These are phyloP conservation scores for Bucco capensis DNA, from an alignment of 2,113 vertebrate species.

Conservation along the genomic window DNA sequence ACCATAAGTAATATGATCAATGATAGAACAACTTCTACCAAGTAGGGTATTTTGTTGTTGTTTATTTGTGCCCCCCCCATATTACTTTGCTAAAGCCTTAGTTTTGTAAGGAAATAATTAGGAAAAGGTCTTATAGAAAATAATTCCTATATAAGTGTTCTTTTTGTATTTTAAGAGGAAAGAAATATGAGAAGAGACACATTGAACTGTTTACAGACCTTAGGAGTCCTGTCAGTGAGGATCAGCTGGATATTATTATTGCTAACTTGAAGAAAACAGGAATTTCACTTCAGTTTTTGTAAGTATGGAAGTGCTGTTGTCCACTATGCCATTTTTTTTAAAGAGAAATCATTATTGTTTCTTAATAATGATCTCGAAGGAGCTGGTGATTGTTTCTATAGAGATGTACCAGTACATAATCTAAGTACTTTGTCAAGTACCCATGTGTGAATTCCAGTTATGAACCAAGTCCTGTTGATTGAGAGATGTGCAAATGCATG, in stretches of 20 bases:
- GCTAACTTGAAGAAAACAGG: constrained; percentile 81
- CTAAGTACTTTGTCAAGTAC: neutral
- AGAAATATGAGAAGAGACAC: constrained; percentile 84
- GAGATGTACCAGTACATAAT: neutral
- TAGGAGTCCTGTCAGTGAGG: constrained; percentile 78
- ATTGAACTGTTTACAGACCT: constrained; percentile 91
- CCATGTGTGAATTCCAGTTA: neutral
- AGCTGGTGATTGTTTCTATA: neutral
- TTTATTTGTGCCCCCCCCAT: neutral
- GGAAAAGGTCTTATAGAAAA: neutral
- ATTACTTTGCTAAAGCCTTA: neutral
- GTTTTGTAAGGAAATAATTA: neutral
- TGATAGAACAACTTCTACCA: neutral
- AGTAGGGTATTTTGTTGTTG: neutral
- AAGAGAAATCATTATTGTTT: neutral
- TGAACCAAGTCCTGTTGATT: neutral
- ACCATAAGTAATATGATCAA: neutral
- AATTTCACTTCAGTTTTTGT: constrained; percentile 94
- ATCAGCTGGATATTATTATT: constrained; percentile 87
- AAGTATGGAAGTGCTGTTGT: constrained; percentile 60
- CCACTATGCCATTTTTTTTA: neutral
- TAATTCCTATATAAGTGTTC: neutral
- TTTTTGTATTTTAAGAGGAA: constrained; percentile 77
- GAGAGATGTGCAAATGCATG: neutral
- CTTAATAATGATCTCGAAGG: neutral